Evolutionary conservation across 2,797 vertebrate genomes (phyloP), one percentile per base, ranked within the genome.

Genomic region (Nyctibius grandis): DNA sequence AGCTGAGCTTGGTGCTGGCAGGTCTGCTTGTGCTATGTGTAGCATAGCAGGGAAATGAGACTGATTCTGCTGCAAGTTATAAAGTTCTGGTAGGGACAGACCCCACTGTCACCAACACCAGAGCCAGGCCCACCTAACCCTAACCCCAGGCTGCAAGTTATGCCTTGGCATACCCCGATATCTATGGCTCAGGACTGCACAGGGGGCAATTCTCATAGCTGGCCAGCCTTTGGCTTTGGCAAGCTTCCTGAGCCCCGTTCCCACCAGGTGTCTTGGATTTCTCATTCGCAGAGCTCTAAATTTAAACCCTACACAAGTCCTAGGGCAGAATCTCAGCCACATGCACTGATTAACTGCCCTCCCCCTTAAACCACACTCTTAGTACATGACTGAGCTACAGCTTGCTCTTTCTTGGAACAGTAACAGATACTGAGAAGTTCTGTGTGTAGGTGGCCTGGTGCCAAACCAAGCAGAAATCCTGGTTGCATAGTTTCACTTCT

Each of bases 1-100:
- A 70, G 78, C 42, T 42, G 36, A 28, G 44, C 60, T 57, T 0
- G 2, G 42, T 57, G 69, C 34, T 12, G 6, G n/a, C 40, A 42
- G 50, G 5, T 34, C 31, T 68, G n/a, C 31, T 44, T 2, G 0
- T 31, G 40, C 33, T 25, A 4, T 5, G 12, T 0, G 1, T 6
- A 56, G 23, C 26, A 9, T 0, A 16, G 23, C n/a, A 33, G 33
- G 40, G 61, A 76, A 53, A 33, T 2, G 40, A 78, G 23, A 33
- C 31, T 14, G 51, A 31, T 11, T 54, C 44, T 47, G 31, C 38
- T 15, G 26, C 34, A 17, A 78, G 6, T 14, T 22, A 23, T 3
- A 18, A 40, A 33, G 8, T n/a, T 57, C 47, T 74, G n/a, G 12
- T 21, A 65, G 33, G 65, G 38, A 53, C 17, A 29, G 57, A 13